A percentile compares a stretch with the other conserved stretches of the same genome.
These are phyloP conservation scores for Arctopsyche grandis DNA, from an alignment of 1,140 invertebrate species.

Conservation along the genomic window DNA sequence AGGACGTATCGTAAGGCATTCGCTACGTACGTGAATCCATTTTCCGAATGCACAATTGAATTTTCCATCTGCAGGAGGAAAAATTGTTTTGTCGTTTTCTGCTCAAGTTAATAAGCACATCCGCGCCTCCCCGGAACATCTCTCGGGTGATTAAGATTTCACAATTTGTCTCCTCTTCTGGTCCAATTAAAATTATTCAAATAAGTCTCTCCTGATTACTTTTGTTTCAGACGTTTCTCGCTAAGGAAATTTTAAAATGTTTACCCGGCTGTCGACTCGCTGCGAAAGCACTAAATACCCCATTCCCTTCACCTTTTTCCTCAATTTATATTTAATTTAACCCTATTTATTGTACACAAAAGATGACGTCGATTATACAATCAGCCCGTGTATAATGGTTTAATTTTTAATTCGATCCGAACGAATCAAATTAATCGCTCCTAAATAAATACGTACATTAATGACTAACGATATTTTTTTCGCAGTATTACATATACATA, in stretches of 20 bases:
- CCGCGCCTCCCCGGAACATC: neutral
- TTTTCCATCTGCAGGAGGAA: neutral
- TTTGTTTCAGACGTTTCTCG: constrained; percentile 35
- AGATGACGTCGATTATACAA: too few species aligned
- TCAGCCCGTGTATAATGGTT: too few species aligned
- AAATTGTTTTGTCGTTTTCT: neutral
- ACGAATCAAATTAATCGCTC: too few species aligned
- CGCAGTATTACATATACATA: too few species aligned
- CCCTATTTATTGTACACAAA: too few species aligned
- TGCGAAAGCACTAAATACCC: neutral
- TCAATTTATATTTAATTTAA: neutral
- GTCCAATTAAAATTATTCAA: constrained; percentile 51
- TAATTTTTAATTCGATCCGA: too few species aligned
- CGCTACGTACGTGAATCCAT: neutral
- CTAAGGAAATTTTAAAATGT: constrained; percentile 15
- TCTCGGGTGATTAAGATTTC: constrained; percentile 44
- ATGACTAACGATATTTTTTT: too few species aligned
- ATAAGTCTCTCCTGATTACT: constrained; percentile 44
- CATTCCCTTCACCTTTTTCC: neutral
- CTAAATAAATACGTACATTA: too few species aligned
- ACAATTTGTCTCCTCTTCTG: constrained; percentile 32
- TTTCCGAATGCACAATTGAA: neutral
- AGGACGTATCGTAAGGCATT: neutral
- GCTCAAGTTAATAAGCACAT: neutral
- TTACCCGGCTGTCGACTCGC: neutral